Conservation (phyloP, 2,888 invertebrate species). For the Aphodius granarius region DNA sequence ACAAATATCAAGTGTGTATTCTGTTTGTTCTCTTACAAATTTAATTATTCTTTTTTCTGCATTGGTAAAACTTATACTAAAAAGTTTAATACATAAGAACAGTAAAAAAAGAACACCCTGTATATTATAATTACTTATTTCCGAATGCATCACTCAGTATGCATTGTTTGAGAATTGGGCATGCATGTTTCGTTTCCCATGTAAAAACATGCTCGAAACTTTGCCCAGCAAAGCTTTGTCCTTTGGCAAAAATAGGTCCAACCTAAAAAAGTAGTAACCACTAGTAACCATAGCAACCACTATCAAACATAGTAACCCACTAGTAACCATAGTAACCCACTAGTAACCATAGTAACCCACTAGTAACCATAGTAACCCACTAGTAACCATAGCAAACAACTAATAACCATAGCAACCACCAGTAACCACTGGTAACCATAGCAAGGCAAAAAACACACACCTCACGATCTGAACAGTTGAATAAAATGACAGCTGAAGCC, state of each 20-base stretch:
- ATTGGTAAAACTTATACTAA: background rate
- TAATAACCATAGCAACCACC: too few relatives aligned
- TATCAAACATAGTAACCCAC: too few relatives aligned
- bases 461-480: background rate
- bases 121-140: background rate
- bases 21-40: background rate
- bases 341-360: too few relatives aligned
- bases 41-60: background rate
- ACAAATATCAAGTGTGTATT: background rate
- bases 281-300: too few relatives aligned
- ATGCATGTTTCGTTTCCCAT: background rate
- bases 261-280: background rate
- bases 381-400: too few relatives aligned
- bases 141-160: background rate
- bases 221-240: background rate
- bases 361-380: too few relatives aligned
- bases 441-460: too few relatives aligned
- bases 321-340: too few relatives aligned
- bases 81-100: background rate
- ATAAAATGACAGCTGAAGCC: background rate
- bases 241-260: background rate
- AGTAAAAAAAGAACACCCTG: background rate
- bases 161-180: background rate
- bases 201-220: background rate
- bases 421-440: too few relatives aligned